Conservation (phyloP, 2,797 vertebrate species). For the Dallia pectoralis region DNA sequence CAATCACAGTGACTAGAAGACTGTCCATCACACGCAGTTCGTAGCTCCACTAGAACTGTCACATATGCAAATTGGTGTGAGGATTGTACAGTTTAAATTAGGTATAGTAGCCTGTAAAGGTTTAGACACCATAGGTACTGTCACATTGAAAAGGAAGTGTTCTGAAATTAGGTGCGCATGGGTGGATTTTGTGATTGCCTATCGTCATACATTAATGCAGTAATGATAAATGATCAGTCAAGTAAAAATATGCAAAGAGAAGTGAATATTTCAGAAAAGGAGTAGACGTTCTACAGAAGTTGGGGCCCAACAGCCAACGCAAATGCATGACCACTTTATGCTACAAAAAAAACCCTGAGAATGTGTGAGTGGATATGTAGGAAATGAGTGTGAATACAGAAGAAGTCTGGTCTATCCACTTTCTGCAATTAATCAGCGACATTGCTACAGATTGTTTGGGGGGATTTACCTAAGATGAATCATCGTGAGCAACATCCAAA, state of each 20-base stretch:
- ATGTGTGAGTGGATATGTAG: neutral
- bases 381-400: neutral
- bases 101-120: neutral
- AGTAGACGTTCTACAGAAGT: conserved; percentile 51
- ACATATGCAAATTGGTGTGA: neutral
- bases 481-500: no score
- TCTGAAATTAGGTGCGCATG: conserved; percentile 32
- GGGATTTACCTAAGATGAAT: no score
- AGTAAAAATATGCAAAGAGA: conserved; percentile 20
- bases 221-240: conserved; percentile 38
- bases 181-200: conserved; percentile 34
- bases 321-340: conserved; percentile 35
- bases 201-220: conserved; percentile 23
- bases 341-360: conserved; percentile 28
- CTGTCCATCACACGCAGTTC: neutral
- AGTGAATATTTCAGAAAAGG: conserved; percentile 56
- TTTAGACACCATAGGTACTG: conserved; percentile 31
- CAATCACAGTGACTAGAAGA: conserved; percentile 34
- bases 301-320: conserved; percentile 57
- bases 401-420: neutral
- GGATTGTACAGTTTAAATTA: no score
- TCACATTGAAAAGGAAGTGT: neutral
- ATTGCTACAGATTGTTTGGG: no score
- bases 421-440: neutral
- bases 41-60: neutral